Percentiles rank a stretch among this genome's conserved stretches.
Evolutionary conservation across 2,888 invertebrate genomes (phyloP).

Genomic region (Nephrocerus scutellatus): DNA sequence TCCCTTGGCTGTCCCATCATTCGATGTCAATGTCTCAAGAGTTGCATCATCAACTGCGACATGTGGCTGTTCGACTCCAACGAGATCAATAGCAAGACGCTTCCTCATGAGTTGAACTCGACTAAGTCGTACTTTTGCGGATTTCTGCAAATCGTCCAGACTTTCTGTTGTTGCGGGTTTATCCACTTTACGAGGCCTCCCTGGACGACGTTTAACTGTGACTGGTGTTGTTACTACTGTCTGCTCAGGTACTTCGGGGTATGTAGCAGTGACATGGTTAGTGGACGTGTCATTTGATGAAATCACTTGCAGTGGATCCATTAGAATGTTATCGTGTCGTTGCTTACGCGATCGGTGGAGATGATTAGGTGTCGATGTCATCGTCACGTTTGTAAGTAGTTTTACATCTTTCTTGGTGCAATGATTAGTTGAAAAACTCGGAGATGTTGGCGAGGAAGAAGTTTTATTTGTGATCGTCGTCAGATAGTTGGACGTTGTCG

Average conservation of each 20-base stretch:
- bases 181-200: conserved; percentile 45
- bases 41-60: conserved; percentile 8
- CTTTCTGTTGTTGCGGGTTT: conserved; percentile 12
- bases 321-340: conserved; percentile 37
- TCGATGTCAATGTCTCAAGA: conserved; percentile 12
- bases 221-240: conserved; percentile 17
- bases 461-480: conserved; percentile 8
- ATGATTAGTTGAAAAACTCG: too few species aligned
- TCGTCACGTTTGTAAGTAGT: conserved; percentile 6
- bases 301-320: conserved; percentile 24
- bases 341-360: conserved; percentile 38
- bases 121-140: conserved; percentile 35
- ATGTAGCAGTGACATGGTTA: conserved; percentile 6
- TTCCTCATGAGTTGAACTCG: conserved; percentile 41
- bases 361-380: conserved; percentile 8
- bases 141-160: conserved; percentile 12
- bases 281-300: conserved; percentile 1
- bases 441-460: conserved; percentile 13
- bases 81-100: conserved; percentile 42
- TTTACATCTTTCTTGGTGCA: too few species aligned
- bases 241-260: conserved; percentile 16
- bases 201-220: conserved; percentile 42
- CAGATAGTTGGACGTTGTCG: not conserved
- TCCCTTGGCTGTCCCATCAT: conserved; percentile 17
- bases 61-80: conserved; percentile 31